Percentiles rank a stretch among this genome's conserved stretches.
phyloP scores from a whole-genome alignment of 1,140 invertebrate genomes.

The Drosophila equinoxialis region DNA sequence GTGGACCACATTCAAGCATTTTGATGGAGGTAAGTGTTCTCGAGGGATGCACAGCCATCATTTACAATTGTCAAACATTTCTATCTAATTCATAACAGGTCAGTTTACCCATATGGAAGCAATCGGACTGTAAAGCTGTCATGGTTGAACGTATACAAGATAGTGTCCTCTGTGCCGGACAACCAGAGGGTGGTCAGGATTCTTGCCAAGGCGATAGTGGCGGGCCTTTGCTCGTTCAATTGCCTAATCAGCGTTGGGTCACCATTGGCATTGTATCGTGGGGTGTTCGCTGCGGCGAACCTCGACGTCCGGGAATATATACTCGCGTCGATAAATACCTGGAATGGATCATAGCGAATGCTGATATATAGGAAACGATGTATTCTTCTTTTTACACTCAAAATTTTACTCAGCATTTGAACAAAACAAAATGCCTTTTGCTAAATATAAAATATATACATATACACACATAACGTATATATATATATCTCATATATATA shows the following conservation, averaged over 20 bases:
- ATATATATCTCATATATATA: slow-evolving; percentile 19
- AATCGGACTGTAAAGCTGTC: slow-evolving; percentile 86
- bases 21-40: slow-evolving; percentile 87
- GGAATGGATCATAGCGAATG: slow-evolving; percentile 89
- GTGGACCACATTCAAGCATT: slow-evolving; percentile 87
- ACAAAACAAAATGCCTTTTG: slow-evolving; percentile 66
- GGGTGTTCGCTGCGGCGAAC: slow-evolving; percentile 89
- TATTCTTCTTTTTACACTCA: slow-evolving; percentile 47
- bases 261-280: slow-evolving; percentile 92
- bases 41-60: background rate
- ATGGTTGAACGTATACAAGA: slow-evolving; percentile 87
- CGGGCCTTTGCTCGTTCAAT: slow-evolving; percentile 89
- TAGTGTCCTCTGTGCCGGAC: slow-evolving; percentile 89
- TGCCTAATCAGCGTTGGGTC: slow-evolving; percentile 89
- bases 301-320: slow-evolving; percentile 88
- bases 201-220: slow-evolving; percentile 94
- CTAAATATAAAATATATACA: slow-evolving; percentile 54
- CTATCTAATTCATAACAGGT: slow-evolving; percentile 81
- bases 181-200: slow-evolving; percentile 88
- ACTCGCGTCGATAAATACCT: slow-evolving; percentile 88
- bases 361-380: slow-evolving; percentile 68
- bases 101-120: slow-evolving; percentile 91
- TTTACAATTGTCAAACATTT: too few species aligned
- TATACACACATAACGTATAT: background rate
- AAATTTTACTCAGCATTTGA: slow-evolving; percentile 37